These are phyloP conservation scores for Borostomias antarcticus DNA, from an alignment of 2,797 vertebrate species.

Conservation along the genomic window DNA sequence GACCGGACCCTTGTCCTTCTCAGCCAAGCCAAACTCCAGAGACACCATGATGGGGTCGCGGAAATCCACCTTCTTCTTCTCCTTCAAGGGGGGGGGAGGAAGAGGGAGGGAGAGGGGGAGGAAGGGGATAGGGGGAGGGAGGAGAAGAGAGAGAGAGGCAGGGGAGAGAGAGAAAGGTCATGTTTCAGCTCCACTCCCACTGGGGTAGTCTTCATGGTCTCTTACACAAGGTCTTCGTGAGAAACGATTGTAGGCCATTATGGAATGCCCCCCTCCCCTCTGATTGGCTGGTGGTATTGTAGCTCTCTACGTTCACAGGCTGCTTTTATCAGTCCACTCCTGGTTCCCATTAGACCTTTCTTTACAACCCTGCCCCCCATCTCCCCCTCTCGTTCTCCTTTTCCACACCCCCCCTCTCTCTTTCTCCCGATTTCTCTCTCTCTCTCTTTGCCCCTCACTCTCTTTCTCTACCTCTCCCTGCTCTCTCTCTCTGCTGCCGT, in stretches of 20 bases:
- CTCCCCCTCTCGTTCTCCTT: slow-evolving; percentile 24
- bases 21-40: slow-evolving; percentile 84
- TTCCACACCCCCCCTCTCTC: background rate
- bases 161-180: background rate
- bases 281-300: slow-evolving; percentile 45
- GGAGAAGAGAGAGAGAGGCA: too few species aligned
- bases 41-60: slow-evolving; percentile 88
- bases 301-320: slow-evolving; percentile 31
- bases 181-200: background rate
- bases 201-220: too few species aligned
- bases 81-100: slow-evolving; percentile 62
- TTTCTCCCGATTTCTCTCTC: background rate
- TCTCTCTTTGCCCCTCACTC: background rate
- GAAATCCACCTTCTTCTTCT: slow-evolving; percentile 90
- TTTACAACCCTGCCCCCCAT: slow-evolving; percentile 10
- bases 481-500: background rate
- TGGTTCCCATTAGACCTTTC: slow-evolving; percentile 65
- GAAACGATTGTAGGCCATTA: background rate
- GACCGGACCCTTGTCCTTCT: slow-evolving; percentile 87
- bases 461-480: background rate
- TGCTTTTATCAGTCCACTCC: slow-evolving; percentile 64
- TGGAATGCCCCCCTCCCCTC: background rate
- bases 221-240: background rate
- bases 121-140: background rate
- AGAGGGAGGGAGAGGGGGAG: background rate